Conservation (phyloP, 2,797 vertebrate genomes). For the Silurus lanzhouensis region DNA sequence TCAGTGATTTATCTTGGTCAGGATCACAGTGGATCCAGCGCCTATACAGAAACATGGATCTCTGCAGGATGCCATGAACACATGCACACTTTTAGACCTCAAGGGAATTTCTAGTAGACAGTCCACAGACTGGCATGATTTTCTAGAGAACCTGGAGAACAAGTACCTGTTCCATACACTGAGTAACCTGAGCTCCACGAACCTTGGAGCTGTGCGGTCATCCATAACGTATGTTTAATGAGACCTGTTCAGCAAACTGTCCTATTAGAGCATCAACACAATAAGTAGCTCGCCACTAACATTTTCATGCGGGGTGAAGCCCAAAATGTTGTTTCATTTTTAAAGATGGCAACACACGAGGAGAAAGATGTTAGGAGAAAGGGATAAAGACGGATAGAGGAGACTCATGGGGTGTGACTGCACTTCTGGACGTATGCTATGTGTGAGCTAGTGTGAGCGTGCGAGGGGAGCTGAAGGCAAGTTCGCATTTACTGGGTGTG, state of each 20-base stretch:
- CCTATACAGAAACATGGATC: neutral
- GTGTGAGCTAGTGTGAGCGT: conserved; percentile 27
- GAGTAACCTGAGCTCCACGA: neutral
- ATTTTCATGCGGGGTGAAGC: neutral
- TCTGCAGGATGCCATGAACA: neutral
- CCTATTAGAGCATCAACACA: neutral
- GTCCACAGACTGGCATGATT: neutral
- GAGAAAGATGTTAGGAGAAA: neutral
- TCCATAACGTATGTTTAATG: neutral
- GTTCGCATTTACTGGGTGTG: conserved; percentile 29
- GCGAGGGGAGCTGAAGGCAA: conserved; percentile 10
- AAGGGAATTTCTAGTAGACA: neutral
- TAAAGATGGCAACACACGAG: neutral
- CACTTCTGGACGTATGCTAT: conserved; percentile 29
- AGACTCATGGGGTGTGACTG: conserved; percentile 13
- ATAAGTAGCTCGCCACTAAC: neutral
- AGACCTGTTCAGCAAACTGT: neutral
- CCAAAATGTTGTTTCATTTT: neutral
- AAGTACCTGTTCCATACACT: neutral
- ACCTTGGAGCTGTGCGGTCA: neutral
- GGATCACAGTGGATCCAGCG: neutral
- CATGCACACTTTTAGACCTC: neutral
- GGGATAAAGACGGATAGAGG: neutral
- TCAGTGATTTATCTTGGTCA: neutral
- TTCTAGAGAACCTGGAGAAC: neutral